Conservation (phyloP, 2,797 vertebrate species). For the Ptychobarbus kaznakovi region DNA sequence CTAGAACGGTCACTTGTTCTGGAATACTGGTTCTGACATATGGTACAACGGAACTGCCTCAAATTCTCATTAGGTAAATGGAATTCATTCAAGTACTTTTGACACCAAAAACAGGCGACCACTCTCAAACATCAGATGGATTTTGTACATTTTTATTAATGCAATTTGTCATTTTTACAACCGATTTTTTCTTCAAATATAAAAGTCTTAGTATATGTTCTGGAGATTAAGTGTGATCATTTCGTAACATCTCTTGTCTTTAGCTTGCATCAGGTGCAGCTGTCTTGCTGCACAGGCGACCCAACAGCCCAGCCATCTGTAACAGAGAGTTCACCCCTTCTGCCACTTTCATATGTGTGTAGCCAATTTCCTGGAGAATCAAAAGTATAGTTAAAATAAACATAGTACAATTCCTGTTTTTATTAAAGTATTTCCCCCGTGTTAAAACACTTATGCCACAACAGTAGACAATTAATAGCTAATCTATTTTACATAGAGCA, state of each 20-base stretch:
- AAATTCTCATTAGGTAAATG: background rate
- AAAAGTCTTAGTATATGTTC: background rate
- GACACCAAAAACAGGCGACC: background rate
- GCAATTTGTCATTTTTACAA: background rate
- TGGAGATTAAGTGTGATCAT: background rate
- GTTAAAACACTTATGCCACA: background rate
- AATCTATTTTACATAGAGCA: background rate
- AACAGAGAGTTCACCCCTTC: conserved; percentile 94
- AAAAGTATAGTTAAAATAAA: background rate
- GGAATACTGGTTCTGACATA: background rate
- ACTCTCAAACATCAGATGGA: background rate
- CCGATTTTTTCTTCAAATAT: background rate
- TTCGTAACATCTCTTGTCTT: background rate
- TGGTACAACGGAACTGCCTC: background rate
- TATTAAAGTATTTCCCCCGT: background rate
- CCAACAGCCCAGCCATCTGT: conserved; percentile 94
- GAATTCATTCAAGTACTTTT: background rate
- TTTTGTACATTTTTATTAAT: conserved; percentile 22
- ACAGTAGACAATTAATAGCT: background rate
- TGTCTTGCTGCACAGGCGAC: conserved; percentile 91
- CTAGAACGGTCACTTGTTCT: background rate
- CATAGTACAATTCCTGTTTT: background rate
- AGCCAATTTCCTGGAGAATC: conserved; percentile 89
- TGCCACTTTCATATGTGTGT: conserved; percentile 91
- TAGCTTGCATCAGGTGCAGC: conserved; percentile 80